Base-by-base conservation (phyloP, 2,888 invertebrate genomes). In the Lathronympha strigana region DNA sequence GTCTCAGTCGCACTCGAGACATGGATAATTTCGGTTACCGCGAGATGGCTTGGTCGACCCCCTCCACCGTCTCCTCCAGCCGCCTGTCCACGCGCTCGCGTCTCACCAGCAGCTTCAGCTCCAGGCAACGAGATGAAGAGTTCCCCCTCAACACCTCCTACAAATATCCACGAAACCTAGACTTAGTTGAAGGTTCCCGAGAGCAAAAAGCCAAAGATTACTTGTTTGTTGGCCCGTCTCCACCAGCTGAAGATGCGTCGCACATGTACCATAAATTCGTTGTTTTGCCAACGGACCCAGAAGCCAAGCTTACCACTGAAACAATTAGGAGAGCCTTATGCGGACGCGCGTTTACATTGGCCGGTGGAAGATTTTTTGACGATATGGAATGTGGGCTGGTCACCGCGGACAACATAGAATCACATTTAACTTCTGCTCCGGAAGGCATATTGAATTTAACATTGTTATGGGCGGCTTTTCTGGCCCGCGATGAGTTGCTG, bases 241-340 rank as follows among this genome's bases (percentile, higher is more conserved):
- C 96, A 13, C 96, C 96, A 1, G 95, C 95, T 47, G 96, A 96
- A 86, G 95, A 95, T 88, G 95, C 95, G 2, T 95, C 95, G 54
- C 95, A 95, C 73, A 94, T 95, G 90, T 95, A 95, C 82, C 96
- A 96, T 73, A 96, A 95, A 79, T 95, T 95, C 69, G 95, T 95
- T 76, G 93, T 95, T 71, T 93, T 94, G 15, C 93, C 94, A 36
- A 93, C 94, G 45, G 94, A 95, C 73, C 92, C 94, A 47, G 95
- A 94, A 73, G 95, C 95, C 67, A 94, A 94, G 77, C 90, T 95
- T 70, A 95, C 95, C 64, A 93, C 94, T 79, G 96, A 96, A 68
- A 93, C 94, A 31, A 93, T 96, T 23, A 93, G 94, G 75, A 93
- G 93, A 77, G 94, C 94, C 67, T 84, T 97, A 2, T 91, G 94